Evolutionary conservation across 1,140 invertebrate genomes (phyloP).

Genomic region (Aphidius gifuensis): DNA sequence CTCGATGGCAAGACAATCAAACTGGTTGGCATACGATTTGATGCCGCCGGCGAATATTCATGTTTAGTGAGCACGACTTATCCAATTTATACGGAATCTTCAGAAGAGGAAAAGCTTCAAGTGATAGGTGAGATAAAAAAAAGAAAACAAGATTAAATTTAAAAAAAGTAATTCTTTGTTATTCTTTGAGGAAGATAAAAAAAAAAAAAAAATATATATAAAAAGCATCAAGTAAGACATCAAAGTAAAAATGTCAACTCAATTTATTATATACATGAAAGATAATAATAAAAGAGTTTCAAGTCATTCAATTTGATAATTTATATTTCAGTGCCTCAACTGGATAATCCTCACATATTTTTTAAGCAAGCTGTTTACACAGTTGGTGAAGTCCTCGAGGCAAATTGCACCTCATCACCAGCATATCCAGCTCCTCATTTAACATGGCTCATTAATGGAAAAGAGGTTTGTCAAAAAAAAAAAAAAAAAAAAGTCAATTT

Average conservation of each 20-base stretch:
- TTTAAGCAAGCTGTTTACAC: constrained; percentile 67
- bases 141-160: not conserved
- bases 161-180: not conserved
- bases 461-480: constrained; percentile 59
- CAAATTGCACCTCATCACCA: constrained; percentile 72
- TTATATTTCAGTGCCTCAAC: constrained; percentile 65
- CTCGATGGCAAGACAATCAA: constrained; percentile 72
- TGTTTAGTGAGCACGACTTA: constrained; percentile 74
- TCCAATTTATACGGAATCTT: constrained; percentile 74
- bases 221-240: not conserved
- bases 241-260: no score
- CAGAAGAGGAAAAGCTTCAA: constrained; percentile 66
- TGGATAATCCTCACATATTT: constrained; percentile 66
- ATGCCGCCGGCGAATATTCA: constrained; percentile 68
- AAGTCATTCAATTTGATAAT: not conserved
- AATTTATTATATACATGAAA: no score
- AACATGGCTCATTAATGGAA: constrained; percentile 79
- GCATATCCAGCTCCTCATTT: constrained; percentile 74
- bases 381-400: constrained; percentile 69
- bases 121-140: constrained; percentile 63
- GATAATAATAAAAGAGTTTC: not conserved
- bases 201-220: not conserved
- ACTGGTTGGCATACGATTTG: constrained; percentile 70
- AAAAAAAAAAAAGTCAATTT: not conserved
- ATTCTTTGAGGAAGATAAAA: not conserved